A percentile compares a stretch with the other conserved stretches of the same genome.
These are phyloP conservation scores for Anthopleura sola DNA, from an alignment of 64 coral and sea anemone genomes.

Conservation along the genomic window DNA sequence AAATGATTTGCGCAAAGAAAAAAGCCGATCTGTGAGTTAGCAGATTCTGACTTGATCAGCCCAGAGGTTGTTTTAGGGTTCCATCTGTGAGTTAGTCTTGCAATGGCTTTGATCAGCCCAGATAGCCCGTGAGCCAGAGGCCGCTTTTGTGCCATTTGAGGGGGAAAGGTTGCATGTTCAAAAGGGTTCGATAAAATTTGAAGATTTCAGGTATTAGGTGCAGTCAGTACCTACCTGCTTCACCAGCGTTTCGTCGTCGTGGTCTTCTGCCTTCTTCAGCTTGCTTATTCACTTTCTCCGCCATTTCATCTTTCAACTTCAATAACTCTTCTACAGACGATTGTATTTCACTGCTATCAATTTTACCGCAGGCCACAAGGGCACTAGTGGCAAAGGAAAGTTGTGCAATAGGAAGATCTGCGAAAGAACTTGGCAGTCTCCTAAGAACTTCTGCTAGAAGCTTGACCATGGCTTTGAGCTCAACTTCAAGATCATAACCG, in stretches of 20 bases:
- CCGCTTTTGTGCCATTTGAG: too few relatives aligned
- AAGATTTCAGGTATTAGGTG: background rate
- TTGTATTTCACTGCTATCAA: background rate
- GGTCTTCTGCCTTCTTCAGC: slow-evolving; percentile 21
- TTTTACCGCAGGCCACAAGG: background rate
- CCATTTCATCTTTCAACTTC: slow-evolving; percentile 31
- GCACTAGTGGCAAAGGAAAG: background rate
- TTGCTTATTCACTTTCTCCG: slow-evolving; percentile 24
- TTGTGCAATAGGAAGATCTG: slow-evolving; percentile 23
- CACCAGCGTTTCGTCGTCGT: slow-evolving; percentile 9
- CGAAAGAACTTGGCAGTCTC: slow-evolving; percentile 30
- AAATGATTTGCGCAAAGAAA: too few relatives aligned
- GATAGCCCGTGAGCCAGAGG: too few relatives aligned
- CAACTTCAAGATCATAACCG: background rate
- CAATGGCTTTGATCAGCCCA: too few relatives aligned
- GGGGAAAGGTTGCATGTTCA: too few relatives aligned
- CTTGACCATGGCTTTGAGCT: slow-evolving; percentile 9
- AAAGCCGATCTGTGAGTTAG: too few relatives aligned
- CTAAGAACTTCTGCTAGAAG: slow-evolving; percentile 29
- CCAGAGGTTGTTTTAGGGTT: too few relatives aligned
- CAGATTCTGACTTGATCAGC: too few relatives aligned
- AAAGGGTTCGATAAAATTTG: too few relatives aligned
- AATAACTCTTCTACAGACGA: slow-evolving; percentile 23
- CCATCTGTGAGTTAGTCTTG: too few relatives aligned
- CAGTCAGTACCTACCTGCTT: background rate